These are phyloP conservation scores for Euzetes globulus DNA, from an alignment of 2,888 invertebrate species.

Conservation along the genomic window DNA sequence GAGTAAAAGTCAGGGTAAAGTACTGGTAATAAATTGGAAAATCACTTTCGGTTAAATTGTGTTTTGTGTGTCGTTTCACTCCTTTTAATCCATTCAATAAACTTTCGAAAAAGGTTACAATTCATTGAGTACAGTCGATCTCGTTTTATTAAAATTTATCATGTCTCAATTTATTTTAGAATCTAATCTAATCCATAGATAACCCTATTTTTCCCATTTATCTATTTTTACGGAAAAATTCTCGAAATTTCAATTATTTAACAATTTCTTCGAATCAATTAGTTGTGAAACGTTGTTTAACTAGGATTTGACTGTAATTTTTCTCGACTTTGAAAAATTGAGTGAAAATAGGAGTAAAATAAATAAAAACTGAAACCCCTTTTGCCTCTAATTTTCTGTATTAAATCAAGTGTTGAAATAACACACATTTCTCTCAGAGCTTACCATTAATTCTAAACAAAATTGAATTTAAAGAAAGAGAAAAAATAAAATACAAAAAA, in stretches of 20 bases:
- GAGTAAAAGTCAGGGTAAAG: neutral
- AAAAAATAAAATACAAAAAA: neutral
- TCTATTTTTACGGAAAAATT: no score
- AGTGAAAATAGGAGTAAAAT: neutral
- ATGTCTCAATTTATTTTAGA: neutral
- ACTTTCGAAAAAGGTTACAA: neutral
- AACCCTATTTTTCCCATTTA: neutral
- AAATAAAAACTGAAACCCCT: neutral
- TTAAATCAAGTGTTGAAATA: slow-evolving; percentile 8
- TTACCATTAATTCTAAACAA: no score
- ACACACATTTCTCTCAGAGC: neutral
- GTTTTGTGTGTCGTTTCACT: neutral
- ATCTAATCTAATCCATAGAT: neutral
- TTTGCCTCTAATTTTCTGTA: neutral
- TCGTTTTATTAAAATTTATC: no score
- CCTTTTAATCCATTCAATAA: neutral
- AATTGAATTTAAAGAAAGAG: neutral
- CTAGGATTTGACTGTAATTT: neutral
- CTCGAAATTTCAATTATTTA: neutral
- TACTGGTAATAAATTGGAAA: neutral
- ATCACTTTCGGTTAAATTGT: neutral
- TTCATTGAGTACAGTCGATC: neutral
- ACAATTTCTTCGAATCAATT: neutral
- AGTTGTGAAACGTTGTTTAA: neutral
- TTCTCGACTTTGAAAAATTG: neutral